These are phyloP conservation scores for Lepidotrigona ventralis DNA, from an alignment of 1,140 invertebrate species.

Conservation along the genomic window DNA sequence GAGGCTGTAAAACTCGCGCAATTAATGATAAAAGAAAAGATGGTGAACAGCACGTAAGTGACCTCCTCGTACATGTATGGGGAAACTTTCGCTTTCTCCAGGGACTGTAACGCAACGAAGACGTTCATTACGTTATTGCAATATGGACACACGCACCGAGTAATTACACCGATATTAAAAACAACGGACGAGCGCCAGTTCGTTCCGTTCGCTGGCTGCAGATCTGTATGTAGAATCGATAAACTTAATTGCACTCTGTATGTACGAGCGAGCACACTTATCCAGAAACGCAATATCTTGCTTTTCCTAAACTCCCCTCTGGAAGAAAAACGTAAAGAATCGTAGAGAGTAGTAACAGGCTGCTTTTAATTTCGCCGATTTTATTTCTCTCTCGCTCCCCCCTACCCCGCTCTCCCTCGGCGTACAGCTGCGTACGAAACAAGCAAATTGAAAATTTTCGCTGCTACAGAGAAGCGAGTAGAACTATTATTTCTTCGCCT, in stretches of 20 bases:
- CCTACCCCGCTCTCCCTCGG: no score
- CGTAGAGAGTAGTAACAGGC: no score
- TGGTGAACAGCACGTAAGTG: background rate
- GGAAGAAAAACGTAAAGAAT: background rate
- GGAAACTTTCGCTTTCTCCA: background rate
- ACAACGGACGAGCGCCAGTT: background rate
- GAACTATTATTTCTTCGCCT: background rate
- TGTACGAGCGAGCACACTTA: background rate
- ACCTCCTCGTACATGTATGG: background rate
- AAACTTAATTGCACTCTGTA: background rate
- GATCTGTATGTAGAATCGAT: background rate
- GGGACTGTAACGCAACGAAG: background rate
- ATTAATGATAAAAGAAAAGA: background rate
- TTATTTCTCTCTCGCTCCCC: no score
- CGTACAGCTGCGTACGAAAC: background rate
- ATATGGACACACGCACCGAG: background rate
- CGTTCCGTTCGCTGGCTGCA: background rate
- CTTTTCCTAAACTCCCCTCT: background rate
- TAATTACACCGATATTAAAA: background rate
- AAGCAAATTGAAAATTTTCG: background rate
- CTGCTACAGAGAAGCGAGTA: no score
- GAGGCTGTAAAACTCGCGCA: background rate
- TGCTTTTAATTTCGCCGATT: background rate
- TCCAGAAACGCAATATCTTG: background rate
- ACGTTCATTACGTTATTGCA: background rate